Base-by-base conservation (phyloP, 1,140 invertebrate species). In the Papilio xuthus region DNA sequence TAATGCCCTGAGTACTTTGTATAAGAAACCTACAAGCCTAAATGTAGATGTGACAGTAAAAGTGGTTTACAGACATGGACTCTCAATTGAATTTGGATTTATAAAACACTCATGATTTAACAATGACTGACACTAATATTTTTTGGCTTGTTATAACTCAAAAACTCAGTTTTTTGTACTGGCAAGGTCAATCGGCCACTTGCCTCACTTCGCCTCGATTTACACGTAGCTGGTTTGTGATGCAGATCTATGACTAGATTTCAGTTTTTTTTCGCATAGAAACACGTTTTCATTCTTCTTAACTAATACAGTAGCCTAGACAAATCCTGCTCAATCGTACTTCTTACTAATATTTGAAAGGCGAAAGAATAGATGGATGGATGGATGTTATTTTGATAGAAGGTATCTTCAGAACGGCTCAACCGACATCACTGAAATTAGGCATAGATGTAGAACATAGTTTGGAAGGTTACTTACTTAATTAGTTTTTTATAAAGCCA, bases 201-300 rank as follows among this genome's bases (percentile, higher is more conserved):
- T 63, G 56, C 60, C 23, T 53, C 50, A 53, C 13, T 28, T 12
- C 12, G 60, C 60, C 26, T 63, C 26, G 23, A 28, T 28, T 20
- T 56, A 28, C 60, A 63, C 60, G 60, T 63, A 63, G 60, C 60
- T 32, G 2, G 60, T 32, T 28, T 63, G 23, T 32, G 23, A 63
- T 63, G 23, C 23, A 28, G 26, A 15, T 63, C 60, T 28, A 63
- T 63, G 60, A 63, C 26, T 63, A 15, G 60, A 63, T 63, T 63
- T 63, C 12, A 28, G 13, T 50, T 56, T 8, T 32, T 63, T 63
- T 28, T 26, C 26, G 23, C 13, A 63, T 28, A 15, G 23, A 28
- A 15, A 13, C 23, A 63, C 18, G 60, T 63, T 63, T 63, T 12
- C 26, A 63, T 28, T 63, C 13, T 26, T 20, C 4, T 20, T 63